These are phyloP conservation scores for Leucophenga maculata DNA, from an alignment of 2,888 invertebrate species.

Conservation along the genomic window DNA sequence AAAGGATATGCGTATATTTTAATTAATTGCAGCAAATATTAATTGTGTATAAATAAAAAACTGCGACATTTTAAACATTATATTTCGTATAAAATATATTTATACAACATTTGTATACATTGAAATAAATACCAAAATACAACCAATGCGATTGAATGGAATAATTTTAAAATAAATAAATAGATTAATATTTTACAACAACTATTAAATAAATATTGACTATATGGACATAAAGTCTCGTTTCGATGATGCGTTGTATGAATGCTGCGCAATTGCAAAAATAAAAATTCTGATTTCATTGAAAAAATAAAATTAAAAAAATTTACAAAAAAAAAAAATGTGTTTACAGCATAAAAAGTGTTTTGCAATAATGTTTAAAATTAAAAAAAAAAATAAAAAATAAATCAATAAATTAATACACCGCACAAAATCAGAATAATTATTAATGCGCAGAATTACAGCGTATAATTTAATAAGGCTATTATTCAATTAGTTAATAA, in stretches of 20 bases:
- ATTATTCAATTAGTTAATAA: slow-evolving; percentile 34
- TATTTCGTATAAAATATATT: neutral
- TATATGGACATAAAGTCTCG: slow-evolving; percentile 31
- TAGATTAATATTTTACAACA: slow-evolving; percentile 45
- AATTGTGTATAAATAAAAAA: no score
- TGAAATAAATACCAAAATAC: slow-evolving; percentile 6
- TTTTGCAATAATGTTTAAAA: slow-evolving; percentile 35
- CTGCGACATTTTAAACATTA: no score
- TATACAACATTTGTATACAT: neutral
- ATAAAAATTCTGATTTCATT: slow-evolving; percentile 63
- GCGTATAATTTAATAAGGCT: slow-evolving; percentile 38
- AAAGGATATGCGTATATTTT: no score
- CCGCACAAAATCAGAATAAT: slow-evolving; percentile 59
- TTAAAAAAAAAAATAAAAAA: slow-evolving; percentile 6
- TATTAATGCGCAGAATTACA: slow-evolving; percentile 40
- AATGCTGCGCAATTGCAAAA: slow-evolving; percentile 31
- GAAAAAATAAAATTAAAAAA: slow-evolving; percentile 15
- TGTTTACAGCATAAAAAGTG: slow-evolving; percentile 6
- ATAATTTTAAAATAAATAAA: slow-evolving; percentile 25
- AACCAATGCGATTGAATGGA: neutral
- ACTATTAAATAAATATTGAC: slow-evolving; percentile 44
- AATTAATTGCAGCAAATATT: no score
- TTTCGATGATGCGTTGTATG: slow-evolving; percentile 25
- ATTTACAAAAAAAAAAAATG: neutral
- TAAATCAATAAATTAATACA: neutral